Percentiles rank a stretch among this genome's conserved stretches.
These are phyloP conservation scores for Umimayanthus chanpuru DNA, from an alignment of 92 coral and sea anemone genomes.

Conservation along the genomic window DNA sequence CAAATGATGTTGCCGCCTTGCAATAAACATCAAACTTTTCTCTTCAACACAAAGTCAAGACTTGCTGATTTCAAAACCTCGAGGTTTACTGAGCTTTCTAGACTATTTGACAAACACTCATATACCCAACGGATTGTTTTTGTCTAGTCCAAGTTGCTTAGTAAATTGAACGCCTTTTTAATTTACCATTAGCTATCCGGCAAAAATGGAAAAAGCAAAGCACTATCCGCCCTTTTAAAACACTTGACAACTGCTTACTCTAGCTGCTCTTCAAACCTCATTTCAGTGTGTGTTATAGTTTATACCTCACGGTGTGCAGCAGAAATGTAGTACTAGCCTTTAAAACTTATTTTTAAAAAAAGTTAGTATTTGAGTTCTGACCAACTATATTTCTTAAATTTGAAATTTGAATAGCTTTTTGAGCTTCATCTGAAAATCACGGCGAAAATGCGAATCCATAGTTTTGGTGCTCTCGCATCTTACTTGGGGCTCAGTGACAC, in stretches of 20 bases:
- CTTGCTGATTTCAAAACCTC: background rate
- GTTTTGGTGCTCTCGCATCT: no score
- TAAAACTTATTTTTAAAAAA: background rate
- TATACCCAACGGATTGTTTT: background rate
- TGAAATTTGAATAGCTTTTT: no score
- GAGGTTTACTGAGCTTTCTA: no score
- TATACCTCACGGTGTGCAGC: background rate
- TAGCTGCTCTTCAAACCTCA: background rate
- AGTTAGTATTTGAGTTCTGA: background rate
- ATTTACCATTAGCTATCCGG: no score
- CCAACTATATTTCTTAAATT: no score
- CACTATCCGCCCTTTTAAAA: slow-evolving; percentile 10
- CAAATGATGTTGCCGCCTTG: background rate
- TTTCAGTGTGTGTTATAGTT: slow-evolving; percentile 8
- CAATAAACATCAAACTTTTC: slow-evolving; percentile 8
- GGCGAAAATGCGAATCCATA: no score
- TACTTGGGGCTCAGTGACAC: no score
- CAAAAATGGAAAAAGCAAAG: background rate
- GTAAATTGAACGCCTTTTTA: no score
- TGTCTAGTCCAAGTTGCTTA: no score
- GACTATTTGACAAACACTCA: background rate
- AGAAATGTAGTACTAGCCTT: background rate
- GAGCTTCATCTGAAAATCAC: no score
- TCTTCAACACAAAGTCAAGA: background rate
- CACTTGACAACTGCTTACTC: slow-evolving; percentile 22